Evolutionary conservation across 2,113 vertebrate genomes (phyloP), one percentile per base, ranked within the genome.

Genomic region (Xiphorhynchus elegans): DNA sequence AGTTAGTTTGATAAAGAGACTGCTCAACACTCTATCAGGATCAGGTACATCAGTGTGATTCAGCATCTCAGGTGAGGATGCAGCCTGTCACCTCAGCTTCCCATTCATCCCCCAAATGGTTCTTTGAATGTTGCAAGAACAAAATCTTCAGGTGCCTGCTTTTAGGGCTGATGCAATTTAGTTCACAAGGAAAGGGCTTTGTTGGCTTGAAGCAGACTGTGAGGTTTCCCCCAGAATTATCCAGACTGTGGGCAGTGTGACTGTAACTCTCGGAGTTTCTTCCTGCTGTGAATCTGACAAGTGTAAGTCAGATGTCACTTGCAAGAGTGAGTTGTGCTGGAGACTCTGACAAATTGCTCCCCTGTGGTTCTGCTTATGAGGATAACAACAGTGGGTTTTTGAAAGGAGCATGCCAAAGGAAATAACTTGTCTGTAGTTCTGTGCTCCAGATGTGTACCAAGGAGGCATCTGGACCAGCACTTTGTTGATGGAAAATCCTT

Each of bases 1-100:
- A 37, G 29, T 64, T 68, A 55, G 29, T 59, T 76, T 58, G 77
- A 29, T 46, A 59, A 69, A 56, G 59, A 47, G 37, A 37, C 26
- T 8, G 3, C 31, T 84, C 19, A 35, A 17, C 28, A 24, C 42
- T 6, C 0, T 58, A 8, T 42, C 6, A 1, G 46, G 39, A 60
- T 87, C 40, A 64, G 81, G 59, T 66, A 19, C 21, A 2, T 62
- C 33, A 75, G n/a, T 46, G 31, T 74, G 35, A n/a, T 49, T 60
- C 23, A 68, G 56, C 8, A 9, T 70, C 23, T 84, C 35, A 29
- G 40, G 12, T 77, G n/a, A 69, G 39, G 46, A 26, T 44, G 28
- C 26, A 50, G 28, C 50, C 70, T 81, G 39, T 84, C 42, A 40
- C 42, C 56, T 95, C 31, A 70, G 39, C 62, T 69, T 92, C 62